Percentiles rank a stretch among this genome's conserved stretches.
Evolutionary conservation across 2,888 invertebrate species (phyloP).

Genomic region (Agonopterix alstromeriana): DNA sequence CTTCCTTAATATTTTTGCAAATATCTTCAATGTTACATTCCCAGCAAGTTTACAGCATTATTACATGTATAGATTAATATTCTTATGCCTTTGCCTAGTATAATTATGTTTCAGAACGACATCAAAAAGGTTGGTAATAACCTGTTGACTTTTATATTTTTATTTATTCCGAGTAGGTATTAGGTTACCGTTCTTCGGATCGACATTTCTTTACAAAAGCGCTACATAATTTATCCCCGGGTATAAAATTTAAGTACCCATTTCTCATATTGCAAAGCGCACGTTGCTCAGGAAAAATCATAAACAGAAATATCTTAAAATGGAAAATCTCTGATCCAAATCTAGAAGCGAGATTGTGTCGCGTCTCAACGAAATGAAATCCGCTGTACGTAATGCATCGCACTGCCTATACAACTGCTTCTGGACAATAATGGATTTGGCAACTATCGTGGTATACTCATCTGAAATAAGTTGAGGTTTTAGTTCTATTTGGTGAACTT

Average conservation of each 20-base stretch:
- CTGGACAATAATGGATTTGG: conserved; percentile 36
- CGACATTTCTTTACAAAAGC: neutral
- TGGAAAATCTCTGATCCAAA: conserved; percentile 39
- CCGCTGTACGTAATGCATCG: conserved; percentile 24
- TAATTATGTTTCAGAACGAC: too few species aligned
- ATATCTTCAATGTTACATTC: too few species aligned
- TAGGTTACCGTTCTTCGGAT: too few species aligned
- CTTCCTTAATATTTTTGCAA: too few species aligned
- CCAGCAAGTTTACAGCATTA: too few species aligned
- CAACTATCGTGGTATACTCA: conserved; percentile 16
- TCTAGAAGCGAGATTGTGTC: conserved; percentile 31
- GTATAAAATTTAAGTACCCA: neutral
- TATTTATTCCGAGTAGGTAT: too few species aligned
- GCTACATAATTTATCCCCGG: neutral
- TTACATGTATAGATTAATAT: too few species aligned
- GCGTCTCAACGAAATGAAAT: conserved; percentile 27
- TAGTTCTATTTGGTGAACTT: too few species aligned
- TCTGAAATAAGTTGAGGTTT: neutral
- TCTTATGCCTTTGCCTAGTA: too few species aligned
- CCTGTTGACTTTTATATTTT: too few species aligned
- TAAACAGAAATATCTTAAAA: conserved; percentile 36
- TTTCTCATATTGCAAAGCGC: neutral
- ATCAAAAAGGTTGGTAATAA: too few species aligned
- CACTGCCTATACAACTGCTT: conserved; percentile 29
- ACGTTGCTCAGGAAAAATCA: conserved; percentile 20